These are phyloP conservation scores for Crotophaga sulcirostris DNA, from an alignment of 2,113 vertebrate species.

Conservation along the genomic window DNA sequence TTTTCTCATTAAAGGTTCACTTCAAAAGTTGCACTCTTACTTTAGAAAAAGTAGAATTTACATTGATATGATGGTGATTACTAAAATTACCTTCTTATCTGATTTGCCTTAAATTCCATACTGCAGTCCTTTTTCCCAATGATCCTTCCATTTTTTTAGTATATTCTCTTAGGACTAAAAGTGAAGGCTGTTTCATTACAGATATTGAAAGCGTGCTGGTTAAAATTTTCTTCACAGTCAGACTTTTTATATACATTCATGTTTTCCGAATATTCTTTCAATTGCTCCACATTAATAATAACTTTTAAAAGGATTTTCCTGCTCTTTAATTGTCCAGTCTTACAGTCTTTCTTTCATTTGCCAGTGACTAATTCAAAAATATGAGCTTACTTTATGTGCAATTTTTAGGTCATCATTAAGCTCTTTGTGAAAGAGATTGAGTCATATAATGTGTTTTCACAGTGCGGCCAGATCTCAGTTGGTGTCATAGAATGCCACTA, in stretches of 20 bases:
- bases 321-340: conserved; percentile 15
- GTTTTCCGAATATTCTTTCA: neutral
- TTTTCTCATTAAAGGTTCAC: neutral
- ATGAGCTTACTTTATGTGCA: conserved; percentile 26
- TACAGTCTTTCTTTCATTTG: conserved; percentile 39
- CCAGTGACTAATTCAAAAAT: conserved; percentile 63
- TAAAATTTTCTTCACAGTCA: conserved; percentile 18
- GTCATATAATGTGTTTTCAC: conserved; percentile 45
- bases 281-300: conserved; percentile 27
- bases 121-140: neutral
- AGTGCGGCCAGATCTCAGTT: conserved; percentile 30
- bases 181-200: neutral
- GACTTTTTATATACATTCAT: neutral
- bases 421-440: conserved; percentile 49
- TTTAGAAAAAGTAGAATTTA: neutral
- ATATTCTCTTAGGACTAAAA: neutral
- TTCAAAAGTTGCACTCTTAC: neutral
- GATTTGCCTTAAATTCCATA: neutral
- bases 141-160: neutral
- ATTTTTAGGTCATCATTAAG: conserved; percentile 60
- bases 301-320: conserved; percentile 43
- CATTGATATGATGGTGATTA: neutral
- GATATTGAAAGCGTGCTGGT: neutral
- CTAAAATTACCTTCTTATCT: neutral
- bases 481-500: conserved; percentile 23